phyloP scores from a whole-genome alignment of 2,113 vertebrate genomes.

The Sitta europaea region DNA sequence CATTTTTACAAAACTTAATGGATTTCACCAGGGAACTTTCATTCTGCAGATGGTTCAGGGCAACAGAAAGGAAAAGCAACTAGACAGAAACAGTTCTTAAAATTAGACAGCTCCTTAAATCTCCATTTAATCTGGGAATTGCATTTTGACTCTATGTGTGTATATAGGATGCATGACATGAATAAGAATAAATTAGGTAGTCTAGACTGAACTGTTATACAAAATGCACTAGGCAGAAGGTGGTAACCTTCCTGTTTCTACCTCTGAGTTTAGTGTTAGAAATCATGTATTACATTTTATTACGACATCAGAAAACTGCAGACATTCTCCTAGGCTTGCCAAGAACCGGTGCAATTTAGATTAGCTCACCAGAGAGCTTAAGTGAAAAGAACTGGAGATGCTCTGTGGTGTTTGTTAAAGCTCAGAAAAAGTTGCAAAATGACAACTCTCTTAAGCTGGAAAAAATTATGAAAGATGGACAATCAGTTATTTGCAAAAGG shows the following conservation, averaged over 20 bases:
- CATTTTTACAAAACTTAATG: background rate
- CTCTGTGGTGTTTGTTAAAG: background rate
- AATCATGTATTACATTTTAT: background rate
- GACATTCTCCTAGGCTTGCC: background rate
- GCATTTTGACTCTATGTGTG: background rate
- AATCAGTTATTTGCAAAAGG: background rate
- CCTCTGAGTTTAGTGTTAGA: background rate
- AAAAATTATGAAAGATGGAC: background rate
- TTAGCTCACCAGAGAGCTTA: background rate
- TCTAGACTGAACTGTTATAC: background rate
- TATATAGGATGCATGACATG: background rate
- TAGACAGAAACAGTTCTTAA: background rate
- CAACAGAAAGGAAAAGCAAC: background rate
- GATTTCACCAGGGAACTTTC: background rate
- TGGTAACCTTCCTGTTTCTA: background rate
- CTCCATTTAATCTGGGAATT: background rate
- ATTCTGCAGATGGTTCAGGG: background rate
- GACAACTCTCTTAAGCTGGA: background rate
- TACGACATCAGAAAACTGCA: background rate
- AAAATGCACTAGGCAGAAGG: background rate
- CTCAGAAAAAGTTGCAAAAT: background rate
- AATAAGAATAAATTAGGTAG: background rate
- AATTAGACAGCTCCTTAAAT: background rate
- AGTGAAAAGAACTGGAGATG: background rate
- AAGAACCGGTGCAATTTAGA: background rate